A percentile compares a stretch with the other conserved stretches of the same genome.
phyloP scores from a whole-genome alignment of 2,113 vertebrate species.

The Siphamia tubifer region DNA sequence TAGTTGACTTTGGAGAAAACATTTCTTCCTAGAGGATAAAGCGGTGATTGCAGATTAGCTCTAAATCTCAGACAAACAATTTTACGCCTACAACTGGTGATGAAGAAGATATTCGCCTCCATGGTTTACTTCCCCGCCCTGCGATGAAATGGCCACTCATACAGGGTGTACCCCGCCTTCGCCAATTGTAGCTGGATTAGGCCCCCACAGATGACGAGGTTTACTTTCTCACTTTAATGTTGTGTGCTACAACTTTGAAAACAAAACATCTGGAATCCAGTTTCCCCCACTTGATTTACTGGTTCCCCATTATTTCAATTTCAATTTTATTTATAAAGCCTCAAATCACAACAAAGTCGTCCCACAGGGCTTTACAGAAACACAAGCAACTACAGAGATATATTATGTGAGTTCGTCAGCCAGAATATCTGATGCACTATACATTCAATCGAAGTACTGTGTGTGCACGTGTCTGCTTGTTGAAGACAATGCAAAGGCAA shows the following conservation, averaged over 20 bases:
- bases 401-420: not conserved
- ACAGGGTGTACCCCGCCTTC: too few species aligned
- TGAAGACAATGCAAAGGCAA: not conserved
- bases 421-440: not conserved
- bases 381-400: too few species aligned
- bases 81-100: slow-evolving; percentile 16
- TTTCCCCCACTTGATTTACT: slow-evolving; percentile 7
- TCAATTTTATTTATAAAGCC: too few species aligned
- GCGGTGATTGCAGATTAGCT: slow-evolving; percentile 24
- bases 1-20: not conserved
- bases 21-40: slow-evolving; percentile 18
- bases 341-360: too few species aligned
- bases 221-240: slow-evolving; percentile 5
- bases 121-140: slow-evolving; percentile 1
- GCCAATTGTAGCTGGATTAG: too few species aligned
- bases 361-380: too few species aligned
- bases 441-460: not conserved
- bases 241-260: not conserved
- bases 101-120: slow-evolving; percentile 25
- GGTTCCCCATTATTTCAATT: too few species aligned
- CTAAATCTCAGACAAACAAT: slow-evolving; percentile 31
- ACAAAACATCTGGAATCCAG: not conserved
- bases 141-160: too few species aligned
- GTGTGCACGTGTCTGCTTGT: not conserved
- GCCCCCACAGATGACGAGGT: too few species aligned